Evolutionary conservation across 2,888 invertebrate species (phyloP), one percentile per base, ranked within the genome.

Genomic region (Trichacis sp.): DNA sequence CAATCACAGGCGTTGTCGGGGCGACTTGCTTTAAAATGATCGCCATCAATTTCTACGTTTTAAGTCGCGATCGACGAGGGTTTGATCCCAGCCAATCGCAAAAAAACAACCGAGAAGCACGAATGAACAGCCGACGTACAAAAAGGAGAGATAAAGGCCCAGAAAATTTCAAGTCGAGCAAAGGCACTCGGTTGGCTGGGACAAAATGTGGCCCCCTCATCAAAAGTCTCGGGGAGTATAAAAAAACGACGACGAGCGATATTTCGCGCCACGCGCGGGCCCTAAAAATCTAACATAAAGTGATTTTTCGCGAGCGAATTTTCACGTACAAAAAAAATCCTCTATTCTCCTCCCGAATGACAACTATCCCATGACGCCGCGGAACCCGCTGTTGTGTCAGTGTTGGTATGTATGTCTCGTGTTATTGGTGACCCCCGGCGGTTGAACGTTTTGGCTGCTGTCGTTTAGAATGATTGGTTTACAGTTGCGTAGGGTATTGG

Each of bases 401-500:
- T 45, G 9, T 59, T 45, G 19, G 20, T 47, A 20, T 36, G n/a
- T 12, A 11, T 49, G 36, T 58, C 40, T 29, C n/a, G n/a, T n/a
- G 47, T 51, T 30, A n/a, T 18, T 1, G 36, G 24, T 46, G 45
- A 42, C 45, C 57, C 24, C 38, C 53, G 29, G 63, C n/a, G 63
- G 48, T 64, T 45, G 29, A 48, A 53, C 48, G 17, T 66, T 70
- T 74, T 64, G 50, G 50, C 47, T 53, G 53, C 49, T 61, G 59
- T 54, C 19, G 30, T 55, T 68, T 66, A 58, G 38, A 60, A 65
- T 65, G 51, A 76, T 79, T 73, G 70, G 72, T 81, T 86, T 91
- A 24, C 24, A 93, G 94, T 92, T 94, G 94, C 85, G 93, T 90
- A 81, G 92, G 93, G 87, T 93, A 94, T 87, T 94, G 92, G 82